These are phyloP conservation scores for Zygothrica quintamaculata DNA, from an alignment of 2,888 invertebrate species.

Conservation along the genomic window DNA sequence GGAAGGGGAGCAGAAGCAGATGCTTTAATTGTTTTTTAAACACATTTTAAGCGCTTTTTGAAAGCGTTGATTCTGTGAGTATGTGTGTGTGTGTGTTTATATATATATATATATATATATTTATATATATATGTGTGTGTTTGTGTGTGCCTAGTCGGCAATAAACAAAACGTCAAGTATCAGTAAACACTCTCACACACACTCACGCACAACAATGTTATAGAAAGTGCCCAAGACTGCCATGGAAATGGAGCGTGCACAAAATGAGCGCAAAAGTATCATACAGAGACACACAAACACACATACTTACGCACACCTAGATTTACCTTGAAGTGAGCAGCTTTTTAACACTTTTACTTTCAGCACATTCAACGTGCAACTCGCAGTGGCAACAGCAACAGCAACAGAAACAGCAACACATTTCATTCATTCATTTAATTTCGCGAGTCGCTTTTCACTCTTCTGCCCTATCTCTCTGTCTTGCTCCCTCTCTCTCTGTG, in stretches of 20 bases:
- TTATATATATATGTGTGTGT: not conserved
- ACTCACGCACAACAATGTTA: conserved; percentile 41
- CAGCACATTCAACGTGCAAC: conserved; percentile 37
- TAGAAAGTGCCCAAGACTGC: conserved; percentile 33
- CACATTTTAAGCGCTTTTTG: conserved; percentile 64
- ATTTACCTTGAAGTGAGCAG: conserved; percentile 78
- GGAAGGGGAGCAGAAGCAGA: conserved; percentile 20
- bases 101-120: not conserved
- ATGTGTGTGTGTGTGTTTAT: not conserved
- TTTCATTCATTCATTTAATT: conserved; percentile 71
- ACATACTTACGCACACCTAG: conserved; percentile 31
- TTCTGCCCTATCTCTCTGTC: not conserved
- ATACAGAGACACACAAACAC: conserved; percentile 25
- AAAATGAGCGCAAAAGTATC: conserved; percentile 37
- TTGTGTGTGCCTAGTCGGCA: conserved; percentile 40
- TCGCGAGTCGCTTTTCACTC: conserved; percentile 42
- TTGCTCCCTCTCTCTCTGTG: too few species aligned
- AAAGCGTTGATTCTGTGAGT: conserved; percentile 19
- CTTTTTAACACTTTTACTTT: conserved; percentile 76
- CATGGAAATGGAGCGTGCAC: conserved; percentile 55
- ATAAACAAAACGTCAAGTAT: conserved; percentile 66
- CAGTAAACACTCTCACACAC: conserved; percentile 42
- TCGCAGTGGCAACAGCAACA: conserved; percentile 24
- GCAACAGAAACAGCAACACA: too few species aligned
- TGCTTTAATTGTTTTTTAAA: conserved; percentile 76